phyloP scores from a whole-genome alignment of 1,140 invertebrate species.

The Zaprionus davidi region DNA sequence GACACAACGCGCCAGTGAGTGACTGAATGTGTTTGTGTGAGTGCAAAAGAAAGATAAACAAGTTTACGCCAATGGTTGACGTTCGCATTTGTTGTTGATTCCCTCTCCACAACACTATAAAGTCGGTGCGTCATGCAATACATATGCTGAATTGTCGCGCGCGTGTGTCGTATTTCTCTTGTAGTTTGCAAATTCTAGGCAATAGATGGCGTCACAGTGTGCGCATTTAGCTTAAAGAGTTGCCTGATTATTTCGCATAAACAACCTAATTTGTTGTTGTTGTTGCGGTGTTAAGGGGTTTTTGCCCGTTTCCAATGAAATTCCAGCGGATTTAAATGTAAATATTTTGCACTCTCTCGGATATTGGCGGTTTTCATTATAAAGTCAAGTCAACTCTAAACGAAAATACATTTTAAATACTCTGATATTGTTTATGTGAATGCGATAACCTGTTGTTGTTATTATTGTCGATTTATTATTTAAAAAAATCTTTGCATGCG shows the following conservation, averaged over 20 bases:
- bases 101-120: constrained; percentile 13
- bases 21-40: not conserved
- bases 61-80: constrained; percentile 37
- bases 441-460: constrained; percentile 25
- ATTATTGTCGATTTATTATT: constrained; percentile 33
- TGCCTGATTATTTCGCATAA: constrained; percentile 61
- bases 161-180: constrained; percentile 10
- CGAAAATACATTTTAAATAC: constrained; percentile 30
- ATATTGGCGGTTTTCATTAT: constrained; percentile 18
- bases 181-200: constrained; percentile 26
- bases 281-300: constrained; percentile 32
- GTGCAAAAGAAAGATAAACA: constrained; percentile 44
- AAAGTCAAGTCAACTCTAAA: constrained; percentile 26
- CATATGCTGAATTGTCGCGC: not conserved
- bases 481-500: constrained; percentile 38
- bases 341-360: constrained; percentile 27
- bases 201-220: constrained; percentile 40
- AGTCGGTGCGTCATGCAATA: constrained; percentile 31
- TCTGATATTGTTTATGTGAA: constrained; percentile 4
- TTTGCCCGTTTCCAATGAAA: constrained; percentile 35
- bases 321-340: constrained; percentile 28
- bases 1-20: not conserved
- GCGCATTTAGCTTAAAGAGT: constrained; percentile 8
- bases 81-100: constrained; percentile 22
- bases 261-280: constrained; percentile 52